phyloP scores from a whole-genome alignment of 2,888 invertebrate species.

The Octodonta nipae region DNA sequence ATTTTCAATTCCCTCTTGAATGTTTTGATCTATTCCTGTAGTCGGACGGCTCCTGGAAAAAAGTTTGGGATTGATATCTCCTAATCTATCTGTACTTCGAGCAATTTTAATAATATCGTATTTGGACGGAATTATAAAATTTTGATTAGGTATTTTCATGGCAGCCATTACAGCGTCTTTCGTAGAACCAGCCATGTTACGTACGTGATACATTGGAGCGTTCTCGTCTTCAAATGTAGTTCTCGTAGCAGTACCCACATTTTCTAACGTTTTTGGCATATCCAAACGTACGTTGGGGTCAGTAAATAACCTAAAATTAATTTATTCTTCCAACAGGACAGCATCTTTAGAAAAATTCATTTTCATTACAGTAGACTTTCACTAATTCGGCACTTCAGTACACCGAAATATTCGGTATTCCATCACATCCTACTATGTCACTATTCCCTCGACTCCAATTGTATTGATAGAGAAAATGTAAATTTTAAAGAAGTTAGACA shows the following conservation, averaged over 20 bases:
- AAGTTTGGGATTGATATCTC: constrained; percentile 11
- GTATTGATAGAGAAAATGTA: no score
- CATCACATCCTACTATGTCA: no score
- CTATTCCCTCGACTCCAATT: no score
- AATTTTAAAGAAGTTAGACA: no score
- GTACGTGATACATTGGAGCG: constrained; percentile 31
- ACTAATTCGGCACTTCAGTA: no score
- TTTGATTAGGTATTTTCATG: constrained; percentile 29
- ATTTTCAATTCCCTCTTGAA: no score
- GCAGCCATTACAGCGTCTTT: constrained; percentile 29
- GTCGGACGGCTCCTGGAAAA: no score
- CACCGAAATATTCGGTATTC: no score
- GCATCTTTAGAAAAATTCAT: no score
- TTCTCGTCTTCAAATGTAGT: constrained; percentile 29
- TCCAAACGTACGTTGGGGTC: constrained; percentile 30
- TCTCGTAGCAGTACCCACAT: constrained; percentile 27
- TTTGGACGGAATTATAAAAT: constrained; percentile 28
- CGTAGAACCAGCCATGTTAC: constrained; percentile 28
- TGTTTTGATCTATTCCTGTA: no score
- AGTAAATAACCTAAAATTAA: constrained; percentile 17
- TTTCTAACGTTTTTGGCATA: constrained; percentile 31
- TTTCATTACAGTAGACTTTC: no score
- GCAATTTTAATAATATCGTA: constrained; percentile 26
- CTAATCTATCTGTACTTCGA: constrained; percentile 3
- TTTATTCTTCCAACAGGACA: no score